Evolutionary conservation across 2,113 vertebrate genomes (phyloP).

Genomic region (Sprattus sprattus): DNA sequence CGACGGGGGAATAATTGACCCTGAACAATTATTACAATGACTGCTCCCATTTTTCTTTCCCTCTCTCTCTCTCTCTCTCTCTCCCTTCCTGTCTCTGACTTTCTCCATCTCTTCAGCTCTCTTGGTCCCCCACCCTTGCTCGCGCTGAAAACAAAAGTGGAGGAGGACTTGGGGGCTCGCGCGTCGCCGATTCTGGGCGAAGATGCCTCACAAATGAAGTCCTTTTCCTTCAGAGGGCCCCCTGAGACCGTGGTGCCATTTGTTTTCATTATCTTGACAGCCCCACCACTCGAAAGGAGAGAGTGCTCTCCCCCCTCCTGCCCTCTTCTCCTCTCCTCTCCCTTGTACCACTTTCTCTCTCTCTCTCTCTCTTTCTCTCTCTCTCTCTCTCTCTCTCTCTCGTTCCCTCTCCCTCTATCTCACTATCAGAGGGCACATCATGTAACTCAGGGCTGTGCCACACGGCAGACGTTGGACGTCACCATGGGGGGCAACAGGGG

Average conservation of each 20-base stretch:
- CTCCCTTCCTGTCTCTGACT: background rate
- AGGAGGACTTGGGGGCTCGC: constrained; percentile 19
- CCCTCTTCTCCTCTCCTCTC: constrained; percentile 31
- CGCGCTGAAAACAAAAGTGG: constrained; percentile 37
- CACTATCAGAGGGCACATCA: constrained; percentile 10
- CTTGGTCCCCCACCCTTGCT: constrained; percentile 14
- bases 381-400: constrained; percentile 5
- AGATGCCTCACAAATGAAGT: constrained; percentile 71
- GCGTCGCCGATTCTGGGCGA: constrained; percentile 48
- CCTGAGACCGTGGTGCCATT: constrained; percentile 69
- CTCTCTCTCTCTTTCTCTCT: constrained; percentile 39
- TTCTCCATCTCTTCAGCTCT: constrained; percentile 41
- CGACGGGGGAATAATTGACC: constrained; percentile 89
- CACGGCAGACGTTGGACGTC: background rate
- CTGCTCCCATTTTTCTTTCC: constrained; percentile 69
- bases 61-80: background rate
- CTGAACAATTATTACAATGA: constrained; percentile 78
- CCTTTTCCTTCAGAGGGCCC: constrained; percentile 64
- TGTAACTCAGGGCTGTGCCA: background rate
- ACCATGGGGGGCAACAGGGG: background rate
- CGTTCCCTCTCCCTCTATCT: constrained; percentile 37
- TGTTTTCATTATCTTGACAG: constrained; percentile 82
- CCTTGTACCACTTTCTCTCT: constrained; percentile 33
- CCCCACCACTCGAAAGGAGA: constrained; percentile 63
- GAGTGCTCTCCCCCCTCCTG: constrained; percentile 47